Evolutionary conservation across 2,888 invertebrate species (phyloP).

Genomic region (Phorcus lineatus): DNA sequence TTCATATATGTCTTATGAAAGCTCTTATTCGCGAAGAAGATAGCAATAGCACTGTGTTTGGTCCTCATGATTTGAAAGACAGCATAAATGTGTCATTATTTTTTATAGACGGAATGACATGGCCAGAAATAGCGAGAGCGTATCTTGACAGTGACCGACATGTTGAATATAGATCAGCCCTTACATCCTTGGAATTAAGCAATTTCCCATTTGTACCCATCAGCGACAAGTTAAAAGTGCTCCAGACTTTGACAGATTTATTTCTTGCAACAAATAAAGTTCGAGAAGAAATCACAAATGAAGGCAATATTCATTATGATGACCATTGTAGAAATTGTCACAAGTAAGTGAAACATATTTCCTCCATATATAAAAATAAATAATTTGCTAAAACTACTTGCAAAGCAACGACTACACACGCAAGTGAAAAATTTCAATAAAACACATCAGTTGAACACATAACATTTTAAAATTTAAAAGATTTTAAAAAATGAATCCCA

Average conservation of each 20-base stretch:
- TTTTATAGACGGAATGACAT: conserved; percentile 95
- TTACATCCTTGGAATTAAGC: conserved; percentile 64
- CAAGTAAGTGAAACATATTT: conserved; percentile 59
- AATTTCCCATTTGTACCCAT: conserved; percentile 71
- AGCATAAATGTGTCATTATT: conserved; percentile 95
- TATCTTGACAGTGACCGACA: conserved; percentile 90
- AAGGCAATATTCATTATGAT: conserved; percentile 82
- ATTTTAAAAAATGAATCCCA: too few species aligned
- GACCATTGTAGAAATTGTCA: conserved; percentile 76
- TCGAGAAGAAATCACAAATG: conserved; percentile 93
- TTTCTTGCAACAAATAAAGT: conserved; percentile 95
- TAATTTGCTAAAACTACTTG: too few species aligned
- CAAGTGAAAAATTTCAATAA: too few species aligned
- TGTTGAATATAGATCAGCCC: conserved; percentile 70
- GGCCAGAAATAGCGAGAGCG: conserved; percentile 93
- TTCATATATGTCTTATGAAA: conserved; percentile 94
- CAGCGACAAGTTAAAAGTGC: conserved; percentile 70
- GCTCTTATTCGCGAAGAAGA: conserved; percentile 79
- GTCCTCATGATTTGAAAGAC: conserved; percentile 97
- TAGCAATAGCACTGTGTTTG: conserved; percentile 85
- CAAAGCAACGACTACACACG: too few species aligned
- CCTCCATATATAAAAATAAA: too few species aligned
- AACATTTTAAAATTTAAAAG: too few species aligned
- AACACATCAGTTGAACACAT: too few species aligned
- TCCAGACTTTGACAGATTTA: conserved; percentile 94